Evolutionary conservation across 2,113 vertebrate genomes (phyloP).

Genomic region (Oryzias javanicus): DNA sequence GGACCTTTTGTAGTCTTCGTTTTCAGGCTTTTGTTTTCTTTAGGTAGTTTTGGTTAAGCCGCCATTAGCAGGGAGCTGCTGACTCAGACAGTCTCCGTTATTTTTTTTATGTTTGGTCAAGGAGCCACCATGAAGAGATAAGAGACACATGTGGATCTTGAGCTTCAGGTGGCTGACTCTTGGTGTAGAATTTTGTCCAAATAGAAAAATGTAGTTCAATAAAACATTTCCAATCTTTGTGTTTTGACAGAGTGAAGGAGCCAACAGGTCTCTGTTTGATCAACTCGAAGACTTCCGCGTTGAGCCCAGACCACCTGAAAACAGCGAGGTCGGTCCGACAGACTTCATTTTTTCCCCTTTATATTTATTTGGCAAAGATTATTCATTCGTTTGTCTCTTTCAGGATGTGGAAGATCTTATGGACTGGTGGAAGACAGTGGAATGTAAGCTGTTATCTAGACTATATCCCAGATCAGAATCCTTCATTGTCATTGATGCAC

Average conservation of each 20-base stretch:
- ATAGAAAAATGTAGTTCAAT: not conserved
- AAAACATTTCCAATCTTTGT: not conserved
- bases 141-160: too few species aligned
- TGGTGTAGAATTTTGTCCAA: not conserved
- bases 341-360: not conserved
- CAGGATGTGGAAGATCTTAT: constrained; percentile 72
- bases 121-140: too few species aligned
- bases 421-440: constrained; percentile 77
- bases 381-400: constrained; percentile 1
- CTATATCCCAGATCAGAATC: too few species aligned
- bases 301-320: constrained; percentile 29
- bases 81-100: too few species aligned
- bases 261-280: constrained; percentile 60
- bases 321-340: constrained; percentile 41
- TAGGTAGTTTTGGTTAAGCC: too few species aligned
- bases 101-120: too few species aligned
- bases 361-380: too few species aligned
- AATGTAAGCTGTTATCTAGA: constrained; percentile 64
- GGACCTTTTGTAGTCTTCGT: too few species aligned
- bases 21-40: too few species aligned
- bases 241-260: constrained; percentile 46
- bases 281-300: constrained; percentile 64
- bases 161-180: too few species aligned
- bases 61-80: too few species aligned
- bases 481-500: too few species aligned